Conservation (phyloP, 2,113 vertebrate species). For the cattle (Bos taurus) region ARS-UCD2.0 NC_037334.1:4411001-4411500, state of each 20-base stretch:
- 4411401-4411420: background rate
- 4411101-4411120: background rate
- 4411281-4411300: background rate
- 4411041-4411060: background rate
- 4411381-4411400: background rate
- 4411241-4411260: background rate
- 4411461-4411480: background rate
- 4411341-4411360: background rate
- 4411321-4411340: background rate
- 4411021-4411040: fast-evolving
- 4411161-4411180: background rate
- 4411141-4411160: background rate
- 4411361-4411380: background rate
- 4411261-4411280: background rate
- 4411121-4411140: background rate
- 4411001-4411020: background rate
- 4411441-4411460: background rate
- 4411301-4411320: background rate
- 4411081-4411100: fast-evolving
- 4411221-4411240: background rate
- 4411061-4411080: background rate
- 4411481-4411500: background rate
- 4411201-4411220: background rate
- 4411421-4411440: background rate
- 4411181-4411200: background rate